Percentiles rank a stretch among this genome's conserved stretches.
These are phyloP conservation scores for Aphelenchoides fujianensis DNA, from an alignment of 1,140 invertebrate genomes.

Conservation along the genomic window DNA sequence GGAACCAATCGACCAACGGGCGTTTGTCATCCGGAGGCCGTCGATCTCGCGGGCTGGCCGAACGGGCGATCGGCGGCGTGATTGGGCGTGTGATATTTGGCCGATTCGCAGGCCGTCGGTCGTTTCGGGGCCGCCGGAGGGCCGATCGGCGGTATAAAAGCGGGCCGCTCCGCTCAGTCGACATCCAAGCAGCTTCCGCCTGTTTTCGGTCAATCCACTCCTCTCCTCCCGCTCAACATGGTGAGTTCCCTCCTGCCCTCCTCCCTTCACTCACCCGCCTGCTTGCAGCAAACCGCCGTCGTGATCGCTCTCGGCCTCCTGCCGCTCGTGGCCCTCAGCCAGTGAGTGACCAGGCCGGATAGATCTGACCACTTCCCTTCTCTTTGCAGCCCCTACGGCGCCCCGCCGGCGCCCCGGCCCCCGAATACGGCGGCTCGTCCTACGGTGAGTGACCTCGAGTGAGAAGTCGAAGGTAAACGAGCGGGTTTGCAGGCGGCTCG, in stretches of 20 bases:
- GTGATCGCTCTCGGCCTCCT: not conserved
- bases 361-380: too few relatives aligned
- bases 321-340: not conserved
- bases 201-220: too few relatives aligned
- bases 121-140: not conserved
- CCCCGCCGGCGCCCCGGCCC: too few relatives aligned
- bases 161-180: not conserved
- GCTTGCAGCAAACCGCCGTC: not conserved
- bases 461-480: too few relatives aligned
- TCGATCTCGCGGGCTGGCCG: too few relatives aligned
- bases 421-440: too few relatives aligned
- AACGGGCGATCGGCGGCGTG: too few relatives aligned
- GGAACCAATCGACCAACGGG: too few relatives aligned
- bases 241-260: not conserved
- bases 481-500: too few relatives aligned
- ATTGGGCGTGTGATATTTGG: not conserved
- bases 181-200: not conserved
- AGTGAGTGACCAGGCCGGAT: not conserved
- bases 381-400: conserved; percentile 1
- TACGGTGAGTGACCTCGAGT: too few relatives aligned
- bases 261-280: not conserved
- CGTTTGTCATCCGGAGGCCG: too few relatives aligned
- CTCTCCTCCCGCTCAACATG: not conserved
- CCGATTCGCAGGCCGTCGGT: too few relatives aligned
- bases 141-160: not conserved